Percentiles rank a stretch among this genome's conserved stretches.
Conservation (phyloP, 2,888 invertebrate genomes). For the Himalopsyche japonica region DNA sequence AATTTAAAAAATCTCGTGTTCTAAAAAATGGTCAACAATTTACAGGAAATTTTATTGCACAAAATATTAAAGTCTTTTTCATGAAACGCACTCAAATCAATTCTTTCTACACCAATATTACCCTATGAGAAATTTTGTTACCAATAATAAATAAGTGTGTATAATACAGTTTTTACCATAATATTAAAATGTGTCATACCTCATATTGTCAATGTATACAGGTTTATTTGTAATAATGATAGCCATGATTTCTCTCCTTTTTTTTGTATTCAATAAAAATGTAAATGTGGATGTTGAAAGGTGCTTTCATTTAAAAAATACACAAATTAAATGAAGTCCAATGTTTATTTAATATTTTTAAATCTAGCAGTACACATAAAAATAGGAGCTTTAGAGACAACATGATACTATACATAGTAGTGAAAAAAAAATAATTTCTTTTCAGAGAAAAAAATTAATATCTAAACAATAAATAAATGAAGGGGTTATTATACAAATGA, state of each 20-base stretch:
- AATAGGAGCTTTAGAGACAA: neutral
- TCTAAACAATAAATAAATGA: neutral
- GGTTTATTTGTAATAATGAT: neutral
- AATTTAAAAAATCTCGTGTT: too few relatives aligned
- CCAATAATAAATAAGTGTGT: neutral
- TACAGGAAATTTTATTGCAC: too few relatives aligned
- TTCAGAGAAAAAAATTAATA: neutral
- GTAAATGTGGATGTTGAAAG: neutral
- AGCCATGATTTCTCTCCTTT: neutral
- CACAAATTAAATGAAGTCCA: neutral
- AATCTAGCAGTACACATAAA: constrained; percentile 1
- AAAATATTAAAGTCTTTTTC: too few relatives aligned
- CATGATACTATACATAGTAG: neutral
- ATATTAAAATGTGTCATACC: neutral
- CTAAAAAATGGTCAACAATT: too few relatives aligned
- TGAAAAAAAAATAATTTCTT: neutral
- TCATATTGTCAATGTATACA: neutral
- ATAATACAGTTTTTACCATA: neutral
- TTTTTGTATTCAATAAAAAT: neutral
- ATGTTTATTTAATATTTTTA: neutral
- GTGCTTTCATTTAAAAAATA: neutral
- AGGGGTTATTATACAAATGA: neutral
- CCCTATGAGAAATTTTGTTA: neutral
- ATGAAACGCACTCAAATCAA: too few relatives aligned
- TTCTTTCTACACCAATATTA: too few relatives aligned